A percentile compares a stretch with the other conserved stretches of the same genome.
Evolutionary conservation across 1,140 invertebrate genomes (phyloP).

Genomic region (Cherax destructor): DNA sequence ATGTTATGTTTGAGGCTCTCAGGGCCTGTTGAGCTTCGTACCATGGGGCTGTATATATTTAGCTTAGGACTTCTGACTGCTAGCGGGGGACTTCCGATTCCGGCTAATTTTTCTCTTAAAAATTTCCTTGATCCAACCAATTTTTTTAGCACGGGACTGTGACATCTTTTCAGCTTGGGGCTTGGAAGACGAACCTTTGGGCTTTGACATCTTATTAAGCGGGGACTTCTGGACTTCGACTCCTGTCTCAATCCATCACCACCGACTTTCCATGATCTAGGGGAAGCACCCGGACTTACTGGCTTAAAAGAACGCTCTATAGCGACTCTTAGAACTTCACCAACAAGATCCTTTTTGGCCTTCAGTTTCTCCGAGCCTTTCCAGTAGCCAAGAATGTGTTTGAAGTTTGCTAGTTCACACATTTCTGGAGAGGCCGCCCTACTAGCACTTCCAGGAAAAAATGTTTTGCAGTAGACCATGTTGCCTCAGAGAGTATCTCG

Average conservation of each 20-base stretch:
- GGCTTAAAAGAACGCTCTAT: conserved; percentile 8
- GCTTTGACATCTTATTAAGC: background rate
- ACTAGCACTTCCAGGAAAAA: background rate
- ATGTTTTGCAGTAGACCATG: background rate
- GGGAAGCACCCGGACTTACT: background rate
- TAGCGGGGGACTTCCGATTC: background rate
- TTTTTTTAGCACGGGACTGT: background rate
- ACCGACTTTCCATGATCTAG: background rate
- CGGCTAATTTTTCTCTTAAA: background rate
- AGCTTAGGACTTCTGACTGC: conserved; percentile 14
- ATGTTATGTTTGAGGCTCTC: conserved; percentile 30
- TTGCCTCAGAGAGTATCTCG: background rate
- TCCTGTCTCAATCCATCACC: background rate
- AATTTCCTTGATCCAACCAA: background rate
- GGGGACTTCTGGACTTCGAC: background rate
- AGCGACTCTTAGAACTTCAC: conserved; percentile 22
- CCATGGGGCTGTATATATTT: conserved; percentile 6
- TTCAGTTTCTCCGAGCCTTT: background rate
- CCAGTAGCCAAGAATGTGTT: conserved; percentile 47
- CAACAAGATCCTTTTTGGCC: conserved; percentile 7
- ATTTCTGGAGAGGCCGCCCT: background rate
- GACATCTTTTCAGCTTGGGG: background rate
- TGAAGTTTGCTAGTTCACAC: background rate
- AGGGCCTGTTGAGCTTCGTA: background rate
- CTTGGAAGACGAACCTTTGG: background rate